Percentiles rank a stretch among this genome's conserved stretches.
These are phyloP conservation scores for Neostethus bicornis DNA, from an alignment of 2,797 vertebrate genomes.

Conservation along the genomic window DNA sequence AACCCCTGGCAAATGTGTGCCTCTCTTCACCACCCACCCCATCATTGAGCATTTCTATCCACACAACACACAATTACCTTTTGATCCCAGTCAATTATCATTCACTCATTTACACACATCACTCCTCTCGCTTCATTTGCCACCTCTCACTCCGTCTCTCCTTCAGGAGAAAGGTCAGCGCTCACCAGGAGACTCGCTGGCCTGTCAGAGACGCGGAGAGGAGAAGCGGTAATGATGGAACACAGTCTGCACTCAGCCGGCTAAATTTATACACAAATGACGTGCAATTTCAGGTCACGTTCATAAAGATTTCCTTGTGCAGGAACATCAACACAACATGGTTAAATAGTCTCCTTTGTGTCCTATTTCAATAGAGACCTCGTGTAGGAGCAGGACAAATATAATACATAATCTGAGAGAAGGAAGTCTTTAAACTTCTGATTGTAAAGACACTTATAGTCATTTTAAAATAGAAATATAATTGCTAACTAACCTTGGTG, in stretches of 20 bases:
- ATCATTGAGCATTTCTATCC: slow-evolving; percentile 32
- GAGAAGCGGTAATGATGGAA: slow-evolving; percentile 46
- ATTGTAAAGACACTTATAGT: no score
- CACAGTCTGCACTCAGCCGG: slow-evolving; percentile 14
- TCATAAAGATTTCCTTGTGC: background rate
- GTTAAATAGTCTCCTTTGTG: background rate
- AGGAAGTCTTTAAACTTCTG: no score
- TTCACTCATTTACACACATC: slow-evolving; percentile 62
- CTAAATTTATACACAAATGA: slow-evolving; percentile 37
- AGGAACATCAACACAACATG: slow-evolving; percentile 1
- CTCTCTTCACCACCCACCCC: slow-evolving; percentile 3
- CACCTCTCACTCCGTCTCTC: slow-evolving; percentile 41
- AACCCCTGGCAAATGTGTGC: slow-evolving; percentile 1
- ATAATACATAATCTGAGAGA: no score
- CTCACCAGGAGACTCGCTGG: slow-evolving; percentile 69
- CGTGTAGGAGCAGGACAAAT: background rate
- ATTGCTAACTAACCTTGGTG: no score
- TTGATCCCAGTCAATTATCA: slow-evolving; percentile 53
- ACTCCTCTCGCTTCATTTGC: slow-evolving; percentile 49
- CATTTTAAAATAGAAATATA: no score
- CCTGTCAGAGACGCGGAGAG: slow-evolving; percentile 50
- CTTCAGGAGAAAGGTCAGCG: slow-evolving; percentile 77
- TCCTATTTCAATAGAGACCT: background rate
- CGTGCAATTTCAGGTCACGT: slow-evolving; percentile 4
- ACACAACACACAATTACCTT: slow-evolving; percentile 41